Base-by-base conservation (phyloP, 1,140 invertebrate genomes). In the Samia ricini region DNA sequence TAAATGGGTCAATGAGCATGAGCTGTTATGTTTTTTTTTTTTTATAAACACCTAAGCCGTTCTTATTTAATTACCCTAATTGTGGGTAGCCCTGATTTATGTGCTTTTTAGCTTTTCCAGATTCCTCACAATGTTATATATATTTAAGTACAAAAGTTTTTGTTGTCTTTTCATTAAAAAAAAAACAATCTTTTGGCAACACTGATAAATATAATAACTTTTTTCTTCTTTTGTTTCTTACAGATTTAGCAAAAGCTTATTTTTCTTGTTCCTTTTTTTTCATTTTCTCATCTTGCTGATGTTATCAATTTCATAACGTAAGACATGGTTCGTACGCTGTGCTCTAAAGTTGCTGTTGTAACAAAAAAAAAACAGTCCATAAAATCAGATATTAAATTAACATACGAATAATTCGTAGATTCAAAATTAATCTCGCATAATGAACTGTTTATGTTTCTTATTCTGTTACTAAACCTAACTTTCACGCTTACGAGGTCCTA, bases 401-500 rank as follows among this genome's bases (percentile, higher is more conserved):
- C 33, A 15, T 42, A 15, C 1, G 8, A 10, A 26, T 4, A 42
- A 4, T 12, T 42, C 33, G 10, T 42, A 4, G 26, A 36, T 19
- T 5, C 19, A 8, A 36, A 59, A 24, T 8, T 60, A 33, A 55
- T 50, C 60, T 69, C 63, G 60, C 61, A 54, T 23, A 20, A 36
- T 61, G 60, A 63, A 52, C 48, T 55, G 56, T 63, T 67, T 71
- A 62, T 71, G 69, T 65, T 66, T 36, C 58, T 56, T 42, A 42
- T 42, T 71, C 64, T 71, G 57, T 68, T 62, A 65, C 63, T 68
- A 68, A 64, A 71, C 64, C 64, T 71, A 71, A 68, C 65, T 64
- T 71, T 71, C 65, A 64, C 57, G 63, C 65, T 68, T 71, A 50
- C 50, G 57, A 33, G n/a, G 33, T 15, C 15, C n/a, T 12, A 42